A percentile compares a stretch with the other conserved stretches of the same genome.
Conservation (phyloP, 2,797 vertebrate genomes). For the Arctocebus calabarensis region DNA sequence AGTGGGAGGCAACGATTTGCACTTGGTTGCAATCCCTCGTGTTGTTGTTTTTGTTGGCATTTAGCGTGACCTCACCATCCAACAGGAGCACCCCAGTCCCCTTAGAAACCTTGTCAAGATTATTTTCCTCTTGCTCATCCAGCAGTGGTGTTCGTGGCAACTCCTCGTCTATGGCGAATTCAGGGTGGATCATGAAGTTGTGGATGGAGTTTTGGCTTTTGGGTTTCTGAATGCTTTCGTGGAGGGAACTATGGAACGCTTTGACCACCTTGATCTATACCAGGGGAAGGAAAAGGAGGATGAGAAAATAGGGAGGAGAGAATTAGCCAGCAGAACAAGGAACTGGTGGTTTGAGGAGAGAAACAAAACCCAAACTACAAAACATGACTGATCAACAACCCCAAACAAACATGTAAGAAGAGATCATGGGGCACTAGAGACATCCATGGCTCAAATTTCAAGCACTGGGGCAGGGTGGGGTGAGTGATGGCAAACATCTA, state of each 20-base stretch:
- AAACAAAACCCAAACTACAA: constrained; percentile 69
- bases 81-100: constrained; percentile 82
- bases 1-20: constrained; percentile 84
- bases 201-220: constrained; percentile 96
- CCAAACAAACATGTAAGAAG: constrained; percentile 72
- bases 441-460: constrained; percentile 76
- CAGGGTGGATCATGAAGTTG: constrained; percentile 97
- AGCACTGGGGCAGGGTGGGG: constrained; percentile 76
- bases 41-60: constrained; percentile 89
- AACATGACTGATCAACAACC: constrained; percentile 63
- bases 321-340: not conserved
- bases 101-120: constrained; percentile 14
- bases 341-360: constrained; percentile 54
- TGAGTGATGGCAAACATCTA: constrained; percentile 75
- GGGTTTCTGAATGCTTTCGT: constrained; percentile 93
- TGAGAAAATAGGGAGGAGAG: constrained; percentile 77
- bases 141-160: constrained; percentile 90
- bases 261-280: constrained; percentile 98
- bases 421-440: constrained; percentile 73
- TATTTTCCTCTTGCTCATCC: constrained; percentile 88
- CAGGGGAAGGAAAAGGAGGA: constrained; percentile 54
- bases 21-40: constrained; percentile 84
- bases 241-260: constrained; percentile 96
- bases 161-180: constrained; percentile 94
- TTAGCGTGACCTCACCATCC: constrained; percentile 77